These are phyloP conservation scores for Danio rerio DNA, from an alignment of 2,113 vertebrate species.

Conservation along the genomic window GRCz12tu NC_133195.1:28812501-28813000, in stretches of 20 bases:
- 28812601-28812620: conserved; percentile 80
- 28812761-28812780: neutral
- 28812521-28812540: no score
- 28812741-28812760: conserved; percentile 2
- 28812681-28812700: conserved; percentile 80
- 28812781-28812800: neutral
- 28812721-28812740: conserved; percentile 79
- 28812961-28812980: conserved; percentile 78
- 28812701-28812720: conserved; percentile 72
- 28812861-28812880: conserved; percentile 38
- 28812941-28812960: conserved; percentile 78
- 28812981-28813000: neutral
- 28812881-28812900: conserved; percentile 55
- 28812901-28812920: conserved; percentile 61
- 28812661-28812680: conserved; percentile 96
- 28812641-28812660: conserved; percentile 98
- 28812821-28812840: neutral
- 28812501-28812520: no score
- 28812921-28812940: conserved; percentile 72
- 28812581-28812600: neutral
- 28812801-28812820: neutral
- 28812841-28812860: neutral
- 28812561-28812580: neutral
- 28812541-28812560: neutral
- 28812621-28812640: conserved; percentile 98